Evolutionary conservation across 2,797 vertebrate genomes (phyloP), one percentile per base, ranked within the genome.

Genomic region (Hydrolagus colliei): DNA sequence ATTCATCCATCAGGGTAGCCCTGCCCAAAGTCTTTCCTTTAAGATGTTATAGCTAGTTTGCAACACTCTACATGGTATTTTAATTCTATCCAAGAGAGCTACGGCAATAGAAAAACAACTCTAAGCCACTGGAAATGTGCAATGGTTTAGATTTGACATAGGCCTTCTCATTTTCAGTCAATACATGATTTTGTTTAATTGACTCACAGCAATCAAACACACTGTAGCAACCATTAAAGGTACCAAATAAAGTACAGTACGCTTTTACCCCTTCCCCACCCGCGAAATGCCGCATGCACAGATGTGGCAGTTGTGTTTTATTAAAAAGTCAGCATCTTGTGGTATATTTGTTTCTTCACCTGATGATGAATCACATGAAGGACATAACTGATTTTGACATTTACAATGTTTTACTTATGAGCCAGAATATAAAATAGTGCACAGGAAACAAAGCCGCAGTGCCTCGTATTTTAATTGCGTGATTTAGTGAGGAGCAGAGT

Each of bases 331-430:
- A 79, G 13, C 77, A 65, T 27, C 73, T 35, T 65, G 77, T 32
- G 77, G n/a, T 79, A 79, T n/a, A 62, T 79, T 79, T 27, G 63
- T 12, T 79, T 63, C 61, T 79, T 79, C 61, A 63, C 61, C 77
- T 27, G 61, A 65, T 22, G n/a, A 22, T 8, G n/a, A 62, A 2
- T 65, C 61, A 65, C 77, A 32, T 79, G 13, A 22, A 27, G 63
- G 27, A 22, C 27, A 61, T 61, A 77, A 12, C 52, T 52, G 75
- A 12, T 59, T 59, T 61, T 59, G 52, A 77, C 61, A 18, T 41
- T 59, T 20, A 61, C 22, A 62, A 65, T 27, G 11, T 7, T 4
- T 22, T 32, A 14, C n/a, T 79, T 22, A 22, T 79, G 22, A 79
- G 20, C 63, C 61, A 27, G 22, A 27, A 63, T 62, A 13, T 14